Conservation (phyloP, 2,888 invertebrate genomes). For the Sesia apiformis region DNA sequence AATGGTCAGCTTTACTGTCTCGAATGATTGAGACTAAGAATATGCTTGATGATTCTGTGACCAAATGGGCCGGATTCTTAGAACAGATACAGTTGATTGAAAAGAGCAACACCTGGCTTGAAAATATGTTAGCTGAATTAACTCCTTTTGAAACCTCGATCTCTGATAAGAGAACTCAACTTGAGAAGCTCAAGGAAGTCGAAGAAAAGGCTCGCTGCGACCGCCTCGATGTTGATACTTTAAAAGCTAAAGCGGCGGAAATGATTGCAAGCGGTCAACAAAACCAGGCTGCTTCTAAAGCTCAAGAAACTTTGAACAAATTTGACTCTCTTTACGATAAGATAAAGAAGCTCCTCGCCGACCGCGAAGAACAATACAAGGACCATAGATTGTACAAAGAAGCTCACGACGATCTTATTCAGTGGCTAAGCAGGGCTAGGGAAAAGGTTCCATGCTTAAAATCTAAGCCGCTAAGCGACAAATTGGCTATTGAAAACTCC, state of each 20-base stretch:
- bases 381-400: slow-evolving; percentile 93
- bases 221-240: slow-evolving; percentile 89
- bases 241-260: slow-evolving; percentile 89
- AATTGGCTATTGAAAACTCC: slow-evolving; percentile 90
- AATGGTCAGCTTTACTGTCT: slow-evolving; percentile 90
- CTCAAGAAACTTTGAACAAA: slow-evolving; percentile 87
- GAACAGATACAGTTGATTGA: slow-evolving; percentile 91
- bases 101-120: slow-evolving; percentile 86
- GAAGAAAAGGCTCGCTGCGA: slow-evolving; percentile 93
- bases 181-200: slow-evolving; percentile 88
- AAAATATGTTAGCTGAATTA: slow-evolving; percentile 82
- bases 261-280: slow-evolving; percentile 91
- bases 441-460: slow-evolving; percentile 92
- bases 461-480: slow-evolving; percentile 88
- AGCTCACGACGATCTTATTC: slow-evolving; percentile 90
- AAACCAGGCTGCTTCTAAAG: slow-evolving; percentile 86
- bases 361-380: slow-evolving; percentile 89
- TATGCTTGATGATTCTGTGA: slow-evolving; percentile 89
- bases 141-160: slow-evolving; percentile 85
- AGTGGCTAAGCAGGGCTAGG: slow-evolving; percentile 90
- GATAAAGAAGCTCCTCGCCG: slow-evolving; percentile 83
- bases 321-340: slow-evolving; percentile 87
- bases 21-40: slow-evolving; percentile 94
- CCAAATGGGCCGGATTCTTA: slow-evolving; percentile 92
- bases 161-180: slow-evolving; percentile 88